Conservation (phyloP, 2,888 invertebrate genomes). For the Meiosimyza platycephala region DNA sequence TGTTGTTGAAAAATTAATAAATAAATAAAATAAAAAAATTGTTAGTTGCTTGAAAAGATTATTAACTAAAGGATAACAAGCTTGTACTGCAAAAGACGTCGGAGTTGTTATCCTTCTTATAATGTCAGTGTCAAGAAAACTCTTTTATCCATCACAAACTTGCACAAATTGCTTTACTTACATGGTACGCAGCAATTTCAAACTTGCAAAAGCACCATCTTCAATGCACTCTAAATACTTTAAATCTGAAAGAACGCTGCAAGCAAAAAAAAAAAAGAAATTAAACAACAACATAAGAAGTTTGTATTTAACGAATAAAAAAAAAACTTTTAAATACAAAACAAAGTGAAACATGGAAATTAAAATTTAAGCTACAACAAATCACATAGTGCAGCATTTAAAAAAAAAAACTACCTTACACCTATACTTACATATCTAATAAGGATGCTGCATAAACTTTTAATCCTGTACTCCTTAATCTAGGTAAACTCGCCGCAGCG, state of each 20-base stretch:
- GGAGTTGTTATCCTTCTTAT: too few relatives aligned
- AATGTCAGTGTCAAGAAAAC: too few relatives aligned
- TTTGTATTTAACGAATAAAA: too few relatives aligned
- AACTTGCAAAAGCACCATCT: conserved; percentile 62
- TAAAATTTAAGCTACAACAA: too few relatives aligned
- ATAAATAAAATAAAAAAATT: conserved; percentile 5
- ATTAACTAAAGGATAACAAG: background rate
- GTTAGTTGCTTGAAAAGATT: background rate
- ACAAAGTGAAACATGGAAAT: too few relatives aligned
- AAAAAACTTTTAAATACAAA: too few relatives aligned
- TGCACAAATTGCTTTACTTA: conserved; percentile 43
- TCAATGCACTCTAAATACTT: conserved; percentile 62
- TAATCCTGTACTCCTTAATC: conserved; percentile 61
- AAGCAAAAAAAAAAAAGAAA: background rate
- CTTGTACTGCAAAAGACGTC: too few relatives aligned
- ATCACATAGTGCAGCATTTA: too few relatives aligned
- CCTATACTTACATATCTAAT: conserved; percentile 61
- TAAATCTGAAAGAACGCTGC: conserved; percentile 59
- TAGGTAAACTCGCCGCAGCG: conserved; percentile 61
- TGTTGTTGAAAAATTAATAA: background rate
- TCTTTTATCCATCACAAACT: too few relatives aligned
- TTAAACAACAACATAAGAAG: conserved; percentile 14
- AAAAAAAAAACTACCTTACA: too few relatives aligned
- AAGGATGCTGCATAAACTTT: conserved; percentile 60
- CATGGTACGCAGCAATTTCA: conserved; percentile 59